Evolutionary conservation across 2,797 vertebrate species (phyloP).

Genomic region (Gouania willdenowi): DNA sequence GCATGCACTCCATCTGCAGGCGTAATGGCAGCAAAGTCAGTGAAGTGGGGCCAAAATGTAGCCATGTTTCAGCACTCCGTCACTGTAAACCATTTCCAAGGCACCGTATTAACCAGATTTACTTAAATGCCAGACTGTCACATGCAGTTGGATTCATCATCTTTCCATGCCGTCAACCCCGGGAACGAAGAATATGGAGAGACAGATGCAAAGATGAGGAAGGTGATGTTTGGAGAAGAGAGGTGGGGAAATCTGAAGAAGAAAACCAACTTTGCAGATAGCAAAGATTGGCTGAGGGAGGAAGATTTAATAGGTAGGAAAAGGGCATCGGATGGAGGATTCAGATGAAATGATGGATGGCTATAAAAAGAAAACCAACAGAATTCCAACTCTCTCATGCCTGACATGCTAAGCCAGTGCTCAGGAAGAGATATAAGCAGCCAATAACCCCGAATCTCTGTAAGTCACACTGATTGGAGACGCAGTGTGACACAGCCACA

Average conservation of each 20-base stretch:
- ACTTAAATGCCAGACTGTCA: conserved; percentile 53
- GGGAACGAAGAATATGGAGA: conserved; percentile 18
- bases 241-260: conserved; percentile 4
- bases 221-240: conserved; percentile 4
- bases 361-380: conserved; percentile 2
- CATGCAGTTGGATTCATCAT: conserved; percentile 54
- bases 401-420: conserved; percentile 31
- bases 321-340: not conserved
- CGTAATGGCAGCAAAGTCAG: not conserved
- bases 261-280: not conserved
- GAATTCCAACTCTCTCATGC: conserved; percentile 25
- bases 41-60: conserved; percentile 6
- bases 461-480: conserved; percentile 34
- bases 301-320: conserved; percentile 2
- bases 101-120: conserved; percentile 49
- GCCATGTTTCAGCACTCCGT: conserved; percentile 25
- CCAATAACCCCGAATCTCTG: conserved; percentile 28
- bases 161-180: conserved; percentile 49
- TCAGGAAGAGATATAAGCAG: conserved; percentile 8
- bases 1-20: not conserved
- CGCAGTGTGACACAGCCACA: conserved; percentile 14
- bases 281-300: not conserved
- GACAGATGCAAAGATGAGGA: conserved; percentile 5
- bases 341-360: conserved; percentile 17
- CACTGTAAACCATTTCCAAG: conserved; percentile 29